Evolutionary conservation across 2,113 vertebrate species (phyloP).

Genomic region (Calidris pugnax): DNA sequence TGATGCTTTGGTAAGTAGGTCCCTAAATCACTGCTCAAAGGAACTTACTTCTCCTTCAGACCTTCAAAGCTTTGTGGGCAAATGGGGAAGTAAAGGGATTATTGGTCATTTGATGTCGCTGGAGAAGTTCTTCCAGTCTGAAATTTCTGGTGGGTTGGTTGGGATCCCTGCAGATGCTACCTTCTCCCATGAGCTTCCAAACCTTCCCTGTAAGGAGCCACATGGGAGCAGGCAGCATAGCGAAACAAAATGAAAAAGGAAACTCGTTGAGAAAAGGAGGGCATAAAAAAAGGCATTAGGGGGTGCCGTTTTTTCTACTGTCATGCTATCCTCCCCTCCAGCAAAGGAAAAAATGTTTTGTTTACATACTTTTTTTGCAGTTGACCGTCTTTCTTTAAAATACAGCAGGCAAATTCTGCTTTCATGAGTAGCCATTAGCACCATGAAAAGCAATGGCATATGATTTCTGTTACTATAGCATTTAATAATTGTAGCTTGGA

Average conservation of each 20-base stretch:
- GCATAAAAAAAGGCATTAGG: neutral
- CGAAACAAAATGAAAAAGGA: neutral
- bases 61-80: neutral
- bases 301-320: neutral
- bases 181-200: neutral
- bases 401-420: neutral
- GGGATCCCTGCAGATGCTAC: neutral
- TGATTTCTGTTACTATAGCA: neutral
- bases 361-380: neutral
- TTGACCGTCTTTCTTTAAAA: neutral
- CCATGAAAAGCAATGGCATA: neutral
- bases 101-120: neutral
- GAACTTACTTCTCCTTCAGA: neutral
- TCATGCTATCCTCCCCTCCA: neutral
- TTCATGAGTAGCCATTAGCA: neutral
- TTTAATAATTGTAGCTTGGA: neutral
- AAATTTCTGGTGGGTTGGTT: neutral
- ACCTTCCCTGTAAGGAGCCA: neutral
- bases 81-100: neutral
- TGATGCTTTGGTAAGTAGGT: neutral
- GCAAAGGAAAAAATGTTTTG: neutral
- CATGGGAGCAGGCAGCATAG: fast-evolving
- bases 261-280: neutral
- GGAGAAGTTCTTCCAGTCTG: neutral
- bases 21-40: neutral